A percentile compares a stretch with the other conserved stretches of the same genome.
Conservation (phyloP, 2,797 vertebrate genomes). For the Pipistrellus pygmaeus region DNA sequence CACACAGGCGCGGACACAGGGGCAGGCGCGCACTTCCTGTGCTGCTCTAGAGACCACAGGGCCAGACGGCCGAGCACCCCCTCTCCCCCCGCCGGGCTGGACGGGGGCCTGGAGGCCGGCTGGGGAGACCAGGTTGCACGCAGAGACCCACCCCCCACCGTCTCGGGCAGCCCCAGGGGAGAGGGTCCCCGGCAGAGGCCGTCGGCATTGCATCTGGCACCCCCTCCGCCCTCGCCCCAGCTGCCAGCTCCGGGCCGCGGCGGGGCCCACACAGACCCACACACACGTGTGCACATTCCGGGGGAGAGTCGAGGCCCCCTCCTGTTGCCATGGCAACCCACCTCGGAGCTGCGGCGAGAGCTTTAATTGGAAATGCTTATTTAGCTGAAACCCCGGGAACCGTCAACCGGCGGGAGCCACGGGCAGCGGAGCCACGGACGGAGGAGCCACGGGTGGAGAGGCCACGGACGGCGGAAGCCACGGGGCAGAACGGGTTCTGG, state of each 20-base stretch:
- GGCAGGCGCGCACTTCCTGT: neutral
- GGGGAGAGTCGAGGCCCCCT: conserved; percentile 66
- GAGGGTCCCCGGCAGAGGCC: accelerated
- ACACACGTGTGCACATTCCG: neutral
- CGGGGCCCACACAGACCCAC: conserved; percentile 11
- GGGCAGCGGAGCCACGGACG: conserved; percentile 80
- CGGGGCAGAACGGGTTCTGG: conserved; percentile 26
- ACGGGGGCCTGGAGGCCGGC: neutral
- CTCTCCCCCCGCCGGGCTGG: neutral
- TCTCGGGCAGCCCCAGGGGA: neutral
- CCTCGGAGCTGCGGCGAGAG: conserved; percentile 59
- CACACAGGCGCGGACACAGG: no score
- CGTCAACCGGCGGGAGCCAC: conserved; percentile 84
- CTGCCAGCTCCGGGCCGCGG: neutral
- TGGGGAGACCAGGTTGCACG: accelerated
- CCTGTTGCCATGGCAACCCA: conserved; percentile 85
- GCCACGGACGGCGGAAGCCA: conserved; percentile 72
- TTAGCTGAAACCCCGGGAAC: conserved; percentile 87
- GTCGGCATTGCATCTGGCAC: accelerated
- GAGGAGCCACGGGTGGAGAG: conserved; percentile 78
- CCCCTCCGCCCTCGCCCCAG: neutral
- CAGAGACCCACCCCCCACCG: no score
- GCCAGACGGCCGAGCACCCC: accelerated
- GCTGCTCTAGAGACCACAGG: neutral
- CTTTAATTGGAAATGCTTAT: conserved; percentile 88